A percentile compares a stretch with the other conserved stretches of the same genome.
These are phyloP conservation scores for Dasyornis broadbenti DNA, from an alignment of 2,113 vertebrate genomes.

Conservation along the genomic window DNA sequence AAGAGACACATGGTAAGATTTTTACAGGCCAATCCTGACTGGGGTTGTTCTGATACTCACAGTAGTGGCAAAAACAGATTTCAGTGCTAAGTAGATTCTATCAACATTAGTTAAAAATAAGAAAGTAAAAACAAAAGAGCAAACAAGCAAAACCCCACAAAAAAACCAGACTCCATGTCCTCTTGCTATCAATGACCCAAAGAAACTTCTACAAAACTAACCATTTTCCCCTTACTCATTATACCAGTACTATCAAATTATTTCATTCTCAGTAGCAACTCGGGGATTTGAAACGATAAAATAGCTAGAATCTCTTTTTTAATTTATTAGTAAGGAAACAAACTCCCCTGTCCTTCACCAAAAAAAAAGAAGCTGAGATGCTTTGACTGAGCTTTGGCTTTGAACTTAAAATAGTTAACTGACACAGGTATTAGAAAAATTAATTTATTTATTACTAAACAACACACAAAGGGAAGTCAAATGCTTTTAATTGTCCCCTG, in stretches of 20 bases:
- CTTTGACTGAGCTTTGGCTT: neutral
- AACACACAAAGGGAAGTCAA: neutral
- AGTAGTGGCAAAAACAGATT: neutral
- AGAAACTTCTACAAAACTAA: neutral
- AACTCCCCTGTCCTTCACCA: neutral
- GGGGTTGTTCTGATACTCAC: neutral
- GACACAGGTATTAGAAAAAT: neutral
- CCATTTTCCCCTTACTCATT: neutral
- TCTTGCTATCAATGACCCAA: neutral
- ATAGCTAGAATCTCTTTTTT: neutral
- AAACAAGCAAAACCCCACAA: neutral
- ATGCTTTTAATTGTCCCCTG: neutral
- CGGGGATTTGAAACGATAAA: neutral
- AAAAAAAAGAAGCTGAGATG: neutral
- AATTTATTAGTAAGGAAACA: neutral
- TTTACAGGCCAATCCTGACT: neutral
- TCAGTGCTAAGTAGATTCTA: neutral
- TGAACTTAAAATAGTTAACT: neutral
- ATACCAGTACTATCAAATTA: neutral
- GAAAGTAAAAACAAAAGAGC: neutral
- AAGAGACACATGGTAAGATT: neutral
- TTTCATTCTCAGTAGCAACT: neutral
- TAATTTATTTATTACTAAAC: neutral
- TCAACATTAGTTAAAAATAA: neutral
- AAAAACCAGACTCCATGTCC: neutral